Percentiles rank a stretch among this genome's conserved stretches.
Evolutionary conservation across 1,140 invertebrate species (phyloP).

Genomic region (Heliconius hermathena): DNA sequence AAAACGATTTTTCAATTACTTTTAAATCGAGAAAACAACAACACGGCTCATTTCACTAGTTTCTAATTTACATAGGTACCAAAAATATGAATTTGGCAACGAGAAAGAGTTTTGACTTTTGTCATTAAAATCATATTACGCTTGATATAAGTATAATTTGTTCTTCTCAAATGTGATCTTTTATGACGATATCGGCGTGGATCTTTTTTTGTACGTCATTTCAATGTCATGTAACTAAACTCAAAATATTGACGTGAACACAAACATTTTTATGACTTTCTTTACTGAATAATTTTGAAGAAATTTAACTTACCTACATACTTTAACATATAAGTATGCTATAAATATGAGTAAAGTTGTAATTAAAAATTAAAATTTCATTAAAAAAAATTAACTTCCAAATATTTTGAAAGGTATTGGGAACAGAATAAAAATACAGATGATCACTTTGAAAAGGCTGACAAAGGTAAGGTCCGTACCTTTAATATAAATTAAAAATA

Average conservation of each 20-base stretch:
- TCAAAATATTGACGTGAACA: constrained; percentile 33
- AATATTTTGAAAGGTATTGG: no score
- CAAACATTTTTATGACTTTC: no score
- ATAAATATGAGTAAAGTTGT: no score
- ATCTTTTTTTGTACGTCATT: constrained; percentile 54
- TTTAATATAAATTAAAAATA: no score
- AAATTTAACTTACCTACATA: no score
- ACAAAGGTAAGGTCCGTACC: no score
- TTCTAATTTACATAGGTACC: neutral
- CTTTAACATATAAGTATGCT: no score
- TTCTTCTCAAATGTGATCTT: constrained; percentile 52
- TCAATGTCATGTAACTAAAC: constrained; percentile 57
- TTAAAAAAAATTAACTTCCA: no score
- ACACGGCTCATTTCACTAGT: neutral
- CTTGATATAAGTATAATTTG: constrained; percentile 52
- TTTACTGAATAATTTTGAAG: no score
- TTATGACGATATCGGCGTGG: constrained; percentile 45
- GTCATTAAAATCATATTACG: constrained; percentile 38
- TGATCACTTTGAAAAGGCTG: no score
- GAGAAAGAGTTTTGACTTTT: constrained; percentile 32
- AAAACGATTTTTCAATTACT: neutral
- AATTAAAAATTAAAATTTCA: no score
- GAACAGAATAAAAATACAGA: no score
- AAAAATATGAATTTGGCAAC: constrained; percentile 36
- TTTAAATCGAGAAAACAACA: neutral